Percentiles rank a stretch among this genome's conserved stretches.
Evolutionary conservation across 2,797 vertebrate genomes (phyloP).

Genomic region (Peromyscus aztecus): DNA sequence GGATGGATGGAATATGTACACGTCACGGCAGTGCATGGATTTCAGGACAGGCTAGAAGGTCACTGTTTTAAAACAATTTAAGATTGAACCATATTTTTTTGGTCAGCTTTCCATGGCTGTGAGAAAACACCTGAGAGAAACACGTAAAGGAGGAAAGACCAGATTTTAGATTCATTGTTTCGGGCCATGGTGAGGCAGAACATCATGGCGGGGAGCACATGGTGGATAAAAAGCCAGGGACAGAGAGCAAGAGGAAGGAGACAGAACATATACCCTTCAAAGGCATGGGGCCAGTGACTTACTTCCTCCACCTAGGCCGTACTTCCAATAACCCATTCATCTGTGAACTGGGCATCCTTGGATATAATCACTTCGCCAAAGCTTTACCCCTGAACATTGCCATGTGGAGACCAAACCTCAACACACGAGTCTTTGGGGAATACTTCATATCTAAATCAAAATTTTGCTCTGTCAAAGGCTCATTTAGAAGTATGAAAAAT

Average conservation of each 20-base stretch:
- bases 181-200: neutral
- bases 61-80: neutral
- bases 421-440: neutral
- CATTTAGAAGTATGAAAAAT: constrained; percentile 35
- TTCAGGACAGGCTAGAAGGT: constrained; percentile 12
- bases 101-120: neutral
- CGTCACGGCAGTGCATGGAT: neutral
- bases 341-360: neutral
- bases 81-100: constrained; percentile 1
- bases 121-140: neutral
- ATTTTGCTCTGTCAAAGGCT: constrained; percentile 3
- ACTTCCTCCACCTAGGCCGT: neutral
- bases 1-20: neutral
- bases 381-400: neutral
- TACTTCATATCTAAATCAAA: neutral
- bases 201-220: neutral
- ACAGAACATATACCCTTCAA: neutral
- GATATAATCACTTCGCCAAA: neutral
- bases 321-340: neutral
- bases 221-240: neutral
- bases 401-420: neutral
- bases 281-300: neutral
- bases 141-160: neutral
- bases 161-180: neutral
- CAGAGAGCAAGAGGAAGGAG: neutral